A percentile compares a stretch with the other conserved stretches of the same genome.
Evolutionary conservation across 2,888 invertebrate species (phyloP).

Genomic region (Drosophila neonasuta): DNA sequence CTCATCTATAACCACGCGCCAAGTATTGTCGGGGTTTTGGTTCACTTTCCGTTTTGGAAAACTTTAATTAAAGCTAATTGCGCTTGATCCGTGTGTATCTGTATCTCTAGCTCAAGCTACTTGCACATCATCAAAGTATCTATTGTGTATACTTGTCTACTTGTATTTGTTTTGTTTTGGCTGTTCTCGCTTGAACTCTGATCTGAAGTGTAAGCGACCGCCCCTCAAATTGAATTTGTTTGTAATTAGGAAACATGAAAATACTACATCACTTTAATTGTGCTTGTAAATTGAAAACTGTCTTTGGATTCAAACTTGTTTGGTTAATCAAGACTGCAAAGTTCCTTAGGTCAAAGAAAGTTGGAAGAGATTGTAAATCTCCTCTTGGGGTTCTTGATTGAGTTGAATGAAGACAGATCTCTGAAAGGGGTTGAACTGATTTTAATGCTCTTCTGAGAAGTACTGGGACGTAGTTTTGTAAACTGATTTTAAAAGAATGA

Average conservation of each 20-base stretch:
- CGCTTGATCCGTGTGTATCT: conserved; percentile 45
- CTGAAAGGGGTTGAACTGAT: conserved; percentile 45
- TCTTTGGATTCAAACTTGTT: conserved; percentile 3
- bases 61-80: conserved; percentile 68
- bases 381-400: conserved; percentile 50
- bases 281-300: conserved; percentile 28
- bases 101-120: conserved; percentile 6
- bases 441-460: conserved; percentile 6
- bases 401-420: conserved; percentile 29
- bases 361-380: conserved; percentile 52
- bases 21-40: conserved; percentile 55
- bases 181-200: conserved; percentile 60
- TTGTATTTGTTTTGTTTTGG: conserved; percentile 50
- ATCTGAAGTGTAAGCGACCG: conserved; percentile 15
- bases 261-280: conserved; percentile 52
- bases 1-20: conserved; percentile 75
- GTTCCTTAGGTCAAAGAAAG: conserved; percentile 66
- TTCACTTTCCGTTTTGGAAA: conserved; percentile 72
- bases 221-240: conserved; percentile 31
- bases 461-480: neutral
- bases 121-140: conserved; percentile 12
- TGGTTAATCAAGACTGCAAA: conserved; percentile 10
- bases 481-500: neutral
- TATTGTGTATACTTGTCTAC: conserved; percentile 19
- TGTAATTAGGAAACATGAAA: conserved; percentile 67